phyloP scores from a whole-genome alignment of 2,113 vertebrate genomes.

The Lepus europaeus region DNA sequence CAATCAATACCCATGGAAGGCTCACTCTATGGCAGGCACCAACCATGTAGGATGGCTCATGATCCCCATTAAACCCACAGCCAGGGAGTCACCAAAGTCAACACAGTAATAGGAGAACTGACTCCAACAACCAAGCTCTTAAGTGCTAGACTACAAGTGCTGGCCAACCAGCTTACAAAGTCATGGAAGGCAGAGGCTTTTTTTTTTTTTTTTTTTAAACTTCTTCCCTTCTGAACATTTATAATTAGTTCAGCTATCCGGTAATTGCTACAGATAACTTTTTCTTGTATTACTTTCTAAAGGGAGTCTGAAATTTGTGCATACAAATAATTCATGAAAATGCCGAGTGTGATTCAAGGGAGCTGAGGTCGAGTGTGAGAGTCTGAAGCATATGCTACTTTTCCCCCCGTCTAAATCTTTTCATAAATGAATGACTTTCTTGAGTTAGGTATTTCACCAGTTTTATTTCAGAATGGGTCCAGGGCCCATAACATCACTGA shows the following conservation, averaged over 20 bases:
- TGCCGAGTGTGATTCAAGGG: background rate
- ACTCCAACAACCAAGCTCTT: background rate
- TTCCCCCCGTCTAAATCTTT: background rate
- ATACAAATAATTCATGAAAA: background rate
- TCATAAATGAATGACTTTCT: background rate
- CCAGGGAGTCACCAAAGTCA: background rate
- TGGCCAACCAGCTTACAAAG: background rate
- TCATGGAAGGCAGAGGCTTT: background rate
- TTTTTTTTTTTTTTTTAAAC: background rate
- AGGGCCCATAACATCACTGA: background rate
- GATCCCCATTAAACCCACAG: background rate
- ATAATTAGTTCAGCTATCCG: background rate
- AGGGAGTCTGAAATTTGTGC: background rate
- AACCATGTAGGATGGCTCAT: rapidly evolving
- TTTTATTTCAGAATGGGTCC: slow-evolving; percentile 30
- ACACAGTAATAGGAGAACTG: background rate
- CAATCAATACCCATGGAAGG: background rate
- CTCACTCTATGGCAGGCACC: background rate
- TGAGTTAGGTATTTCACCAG: background rate
- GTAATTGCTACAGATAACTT: background rate
- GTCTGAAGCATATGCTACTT: background rate
- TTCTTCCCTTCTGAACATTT: background rate
- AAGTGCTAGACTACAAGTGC: background rate
- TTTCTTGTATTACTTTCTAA: background rate
- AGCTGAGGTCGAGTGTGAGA: background rate